Conservation (phyloP, 1,140 invertebrate species). For the Proctacanthus coquilletti region DNA sequence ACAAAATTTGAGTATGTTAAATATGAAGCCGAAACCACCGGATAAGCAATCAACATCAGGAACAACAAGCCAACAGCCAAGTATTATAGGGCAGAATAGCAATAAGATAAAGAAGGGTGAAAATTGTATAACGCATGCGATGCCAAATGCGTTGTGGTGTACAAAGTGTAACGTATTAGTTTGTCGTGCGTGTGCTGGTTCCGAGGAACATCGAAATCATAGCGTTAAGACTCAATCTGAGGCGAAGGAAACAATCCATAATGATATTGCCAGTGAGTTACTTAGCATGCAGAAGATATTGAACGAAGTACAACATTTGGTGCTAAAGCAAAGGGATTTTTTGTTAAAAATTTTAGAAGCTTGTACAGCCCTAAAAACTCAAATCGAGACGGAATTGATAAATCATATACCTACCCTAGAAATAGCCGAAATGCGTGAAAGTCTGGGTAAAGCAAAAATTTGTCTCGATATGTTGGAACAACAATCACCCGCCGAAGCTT, state of each 20-base stretch:
- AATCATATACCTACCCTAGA: slow-evolving; percentile 47
- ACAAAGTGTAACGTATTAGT: slow-evolving; percentile 45
- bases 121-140: slow-evolving; percentile 53
- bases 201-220: slow-evolving; percentile 45
- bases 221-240: slow-evolving; percentile 49
- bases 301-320: slow-evolving; percentile 44
- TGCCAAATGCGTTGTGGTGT: slow-evolving; percentile 57
- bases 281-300: slow-evolving; percentile 36
- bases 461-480: slow-evolving; percentile 37
- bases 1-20: slow-evolving; percentile 40
- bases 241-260: slow-evolving; percentile 47
- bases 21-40: slow-evolving; percentile 30
- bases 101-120: slow-evolving; percentile 23
- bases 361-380: slow-evolving; percentile 52
- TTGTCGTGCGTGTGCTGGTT: slow-evolving; percentile 49
- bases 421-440: slow-evolving; percentile 44
- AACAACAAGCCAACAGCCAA: slow-evolving; percentile 1
- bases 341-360: slow-evolving; percentile 55
- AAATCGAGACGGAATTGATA: slow-evolving; percentile 52
- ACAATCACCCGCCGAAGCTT: slow-evolving; percentile 36
- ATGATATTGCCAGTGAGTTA: slow-evolving; percentile 40
- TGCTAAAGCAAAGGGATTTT: slow-evolving; percentile 49
- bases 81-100: slow-evolving; percentile 17
- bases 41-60: slow-evolving; percentile 18
- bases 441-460: slow-evolving; percentile 41